Base-by-base conservation (phyloP, 2,797 vertebrate species). In the Hydrophis major region DNA sequence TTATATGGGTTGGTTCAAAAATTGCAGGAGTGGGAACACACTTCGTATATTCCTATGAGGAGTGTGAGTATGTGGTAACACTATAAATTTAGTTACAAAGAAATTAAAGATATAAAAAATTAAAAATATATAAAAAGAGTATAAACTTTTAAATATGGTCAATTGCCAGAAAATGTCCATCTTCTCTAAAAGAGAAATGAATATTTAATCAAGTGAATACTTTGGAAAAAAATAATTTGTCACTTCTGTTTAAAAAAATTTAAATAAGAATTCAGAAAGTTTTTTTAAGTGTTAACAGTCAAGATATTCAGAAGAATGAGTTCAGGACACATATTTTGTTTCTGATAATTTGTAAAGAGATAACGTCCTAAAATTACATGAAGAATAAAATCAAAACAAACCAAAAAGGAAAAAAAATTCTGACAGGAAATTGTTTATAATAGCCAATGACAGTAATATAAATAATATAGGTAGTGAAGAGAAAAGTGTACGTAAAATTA, bases 401-500 rank as follows among this genome's bases (percentile, higher is more conserved):
- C 32, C 16, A 74, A 2, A 93, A 93, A 55, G 18, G 12, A 63
- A 53, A 47, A 32, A 16, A 0, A 27, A 93, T 95, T 95, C 83
- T 53, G 61, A 78, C 56, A 56, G 25, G 53, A 93, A 93, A 92
- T 90, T 89, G 92, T 89, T 55, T 4, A 11, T 87, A 89, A 89
- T 0, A 86, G 16, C 53, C 95, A 87, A 95, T 66, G 13, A 91
- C 3, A 94, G 12, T 56, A 90, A 94, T 60, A 66, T 91, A 95
- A 94, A 89, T 63, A 93, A 89, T 16, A 74, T 10, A 83, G 89
- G 69, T 10, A 92, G 13, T 93, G 4, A 1, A 92, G 27, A 93
- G 93, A 92, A 89, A 50, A 91, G 74, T 28, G 92, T 94, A 90
- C 93, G 3, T 88, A 42, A 37, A 92, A 92, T 32, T 83, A 28